Evolutionary conservation across 2,888 invertebrate species (phyloP), one percentile per base, ranked within the genome.

Genomic region (Atethmia centrago): DNA sequence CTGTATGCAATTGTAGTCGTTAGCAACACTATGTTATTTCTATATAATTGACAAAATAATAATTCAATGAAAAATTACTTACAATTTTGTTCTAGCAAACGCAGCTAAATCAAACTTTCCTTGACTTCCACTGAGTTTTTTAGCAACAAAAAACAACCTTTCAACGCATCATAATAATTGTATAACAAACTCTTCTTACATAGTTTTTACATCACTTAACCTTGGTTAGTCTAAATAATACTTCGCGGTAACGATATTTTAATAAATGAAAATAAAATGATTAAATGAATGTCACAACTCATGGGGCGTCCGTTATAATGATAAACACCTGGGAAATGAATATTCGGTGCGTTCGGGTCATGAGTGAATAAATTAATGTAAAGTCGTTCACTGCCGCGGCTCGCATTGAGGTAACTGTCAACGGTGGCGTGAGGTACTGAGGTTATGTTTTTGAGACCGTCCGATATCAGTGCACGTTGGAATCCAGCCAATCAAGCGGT

Each of bases 381-480:
- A 12, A 80, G 49, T 65, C 85, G 79, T 82, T 79, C 83, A 77
- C 70, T 71, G 65, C 76, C 68, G 74, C 79, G 61, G 69, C 78
- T 82, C 73, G 74, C 78, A 71, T 74, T 55, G 67, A 77, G 82
- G 73, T 74, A 77, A 81, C 84, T 85, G 78, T 78, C 69, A 62
- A 55, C 56, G 42, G 63, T 84, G 56, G 47, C 56, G 82, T 78
- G 85, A 90, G n/a, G n/a, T n/a, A n/a, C n/a, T n/a, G n/a, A n/a
- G 90, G 90, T 92, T 91, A 91, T 87, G 68, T 86, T 82, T 83
- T 66, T 67, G n/a, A 62, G 49, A 88, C 90, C 89, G 83, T 89
- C 87, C 87, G 89, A 90, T 79, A 62, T 79, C 47, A 9, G 45
- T 72, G 65, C 59, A 21, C 14, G 1, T 31, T 14, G 66, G 28